phyloP scores from a whole-genome alignment of 2,888 invertebrate species.

The Empis stercorea region DNA sequence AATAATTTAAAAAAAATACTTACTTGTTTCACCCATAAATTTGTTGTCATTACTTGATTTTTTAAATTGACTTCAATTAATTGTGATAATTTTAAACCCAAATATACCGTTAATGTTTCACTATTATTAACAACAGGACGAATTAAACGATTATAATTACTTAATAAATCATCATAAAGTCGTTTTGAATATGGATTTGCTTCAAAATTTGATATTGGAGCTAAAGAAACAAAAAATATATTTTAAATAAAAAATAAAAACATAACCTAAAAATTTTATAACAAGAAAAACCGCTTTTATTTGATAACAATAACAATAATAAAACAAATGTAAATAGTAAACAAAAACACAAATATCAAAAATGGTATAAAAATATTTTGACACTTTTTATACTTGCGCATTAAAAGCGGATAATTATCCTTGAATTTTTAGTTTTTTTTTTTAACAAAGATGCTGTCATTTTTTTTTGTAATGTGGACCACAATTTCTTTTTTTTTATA shows the following conservation, averaged over 20 bases:
- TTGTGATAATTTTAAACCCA: constrained; percentile 82
- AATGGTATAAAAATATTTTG: background rate
- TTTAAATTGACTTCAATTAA: constrained; percentile 84
- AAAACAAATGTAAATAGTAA: background rate
- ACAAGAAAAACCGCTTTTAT: background rate
- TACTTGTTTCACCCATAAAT: constrained; percentile 88
- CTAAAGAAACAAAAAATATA: too few species aligned
- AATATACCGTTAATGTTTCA: constrained; percentile 80
- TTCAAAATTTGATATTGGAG: constrained; percentile 37
- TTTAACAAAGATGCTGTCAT: too few species aligned
- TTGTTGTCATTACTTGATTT: constrained; percentile 90
- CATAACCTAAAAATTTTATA: too few species aligned
- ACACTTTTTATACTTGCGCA: too few species aligned
- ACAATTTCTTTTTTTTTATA: background rate
- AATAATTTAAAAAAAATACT: too few species aligned
- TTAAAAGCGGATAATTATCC: too few species aligned
- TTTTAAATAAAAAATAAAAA: background rate
- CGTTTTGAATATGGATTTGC: constrained; percentile 91
- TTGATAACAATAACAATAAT: background rate
- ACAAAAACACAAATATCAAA: background rate
- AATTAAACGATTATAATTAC: constrained; percentile 90
- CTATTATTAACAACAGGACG: constrained; percentile 87
- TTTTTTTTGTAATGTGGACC: background rate
- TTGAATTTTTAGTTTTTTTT: too few species aligned
- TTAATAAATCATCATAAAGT: constrained; percentile 88